phyloP scores from a whole-genome alignment of 2,888 invertebrate species.

The Saturnia japonica region DNA sequence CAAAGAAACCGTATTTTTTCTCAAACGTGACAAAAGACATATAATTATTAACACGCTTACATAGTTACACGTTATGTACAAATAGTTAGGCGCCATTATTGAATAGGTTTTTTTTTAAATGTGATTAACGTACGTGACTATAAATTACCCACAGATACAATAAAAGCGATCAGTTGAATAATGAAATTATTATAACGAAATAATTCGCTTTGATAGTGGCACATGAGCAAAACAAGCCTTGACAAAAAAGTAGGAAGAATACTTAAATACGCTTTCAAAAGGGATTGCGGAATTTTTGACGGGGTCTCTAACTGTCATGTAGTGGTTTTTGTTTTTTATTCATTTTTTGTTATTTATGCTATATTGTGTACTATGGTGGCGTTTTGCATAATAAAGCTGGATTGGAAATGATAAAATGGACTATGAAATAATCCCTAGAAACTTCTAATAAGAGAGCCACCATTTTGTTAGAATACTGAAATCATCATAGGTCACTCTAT shows the following conservation, averaged over 20 bases:
- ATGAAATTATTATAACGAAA: not conserved
- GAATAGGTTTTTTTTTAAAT: not conserved
- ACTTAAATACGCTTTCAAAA: not conserved
- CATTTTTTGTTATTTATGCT: too few species aligned
- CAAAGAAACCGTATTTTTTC: not conserved
- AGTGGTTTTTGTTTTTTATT: too few species aligned
- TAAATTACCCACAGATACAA: conserved; percentile 1
- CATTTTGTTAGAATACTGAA: too few species aligned
- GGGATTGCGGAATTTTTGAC: not conserved
- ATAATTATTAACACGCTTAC: not conserved
- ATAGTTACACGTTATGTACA: not conserved
- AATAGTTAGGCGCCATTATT: conserved; percentile 1
- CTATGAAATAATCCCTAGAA: too few species aligned
- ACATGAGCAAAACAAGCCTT: not conserved
- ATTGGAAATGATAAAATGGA: too few species aligned
- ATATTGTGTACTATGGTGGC: too few species aligned
- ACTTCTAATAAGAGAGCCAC: too few species aligned
- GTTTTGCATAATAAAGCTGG: too few species aligned
- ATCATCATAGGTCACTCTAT: too few species aligned
- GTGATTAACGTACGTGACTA: not conserved
- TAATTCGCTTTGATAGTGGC: not conserved
- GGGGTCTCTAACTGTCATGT: too few species aligned
- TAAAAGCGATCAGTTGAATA: conserved; percentile 7
- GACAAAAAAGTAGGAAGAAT: not conserved
- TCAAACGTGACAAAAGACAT: conserved; percentile 5